phyloP scores from a whole-genome alignment of 2,113 vertebrate species.

The Dromaius novaehollandiae region DNA sequence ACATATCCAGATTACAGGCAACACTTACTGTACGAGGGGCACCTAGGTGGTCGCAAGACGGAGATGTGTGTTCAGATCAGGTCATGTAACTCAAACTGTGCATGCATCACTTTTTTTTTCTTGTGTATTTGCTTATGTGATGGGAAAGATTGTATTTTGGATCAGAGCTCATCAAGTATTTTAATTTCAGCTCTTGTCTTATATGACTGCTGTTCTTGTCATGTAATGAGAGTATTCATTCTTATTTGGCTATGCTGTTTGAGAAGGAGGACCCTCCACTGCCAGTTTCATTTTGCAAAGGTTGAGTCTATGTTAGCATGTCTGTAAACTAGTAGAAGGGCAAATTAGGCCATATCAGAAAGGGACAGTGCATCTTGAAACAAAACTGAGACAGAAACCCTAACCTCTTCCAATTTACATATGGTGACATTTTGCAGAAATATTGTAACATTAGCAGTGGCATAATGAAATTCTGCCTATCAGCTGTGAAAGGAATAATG shows the following conservation, averaged over 20 bases:
- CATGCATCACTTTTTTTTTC: neutral
- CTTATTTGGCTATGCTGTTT: neutral
- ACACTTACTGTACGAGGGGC: neutral
- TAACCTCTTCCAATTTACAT: constrained; percentile 93
- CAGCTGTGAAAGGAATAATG: constrained; percentile 96
- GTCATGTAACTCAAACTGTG: neutral
- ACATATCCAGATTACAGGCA: neutral
- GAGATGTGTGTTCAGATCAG: neutral
- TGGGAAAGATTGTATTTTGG: neutral
- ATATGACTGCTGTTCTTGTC: neutral
- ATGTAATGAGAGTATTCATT: neutral
- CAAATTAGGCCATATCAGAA: constrained; percentile 16
- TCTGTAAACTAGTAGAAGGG: neutral
- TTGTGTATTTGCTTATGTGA: neutral
- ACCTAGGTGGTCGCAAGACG: neutral
- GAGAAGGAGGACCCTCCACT: neutral
- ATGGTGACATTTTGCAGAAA: constrained; percentile 98
- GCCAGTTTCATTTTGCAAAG: neutral
- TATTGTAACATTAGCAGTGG: constrained; percentile 94
- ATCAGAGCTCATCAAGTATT: neutral
- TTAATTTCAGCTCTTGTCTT: neutral
- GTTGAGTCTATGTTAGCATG: neutral
- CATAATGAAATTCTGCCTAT: constrained; percentile 99
- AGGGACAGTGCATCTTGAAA: constrained; percentile 82
- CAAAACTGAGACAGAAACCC: constrained; percentile 87